These are phyloP conservation scores for Diglossa cyanea DNA, from an alignment of 2,797 vertebrate genomes.

Conservation along the genomic window DNA sequence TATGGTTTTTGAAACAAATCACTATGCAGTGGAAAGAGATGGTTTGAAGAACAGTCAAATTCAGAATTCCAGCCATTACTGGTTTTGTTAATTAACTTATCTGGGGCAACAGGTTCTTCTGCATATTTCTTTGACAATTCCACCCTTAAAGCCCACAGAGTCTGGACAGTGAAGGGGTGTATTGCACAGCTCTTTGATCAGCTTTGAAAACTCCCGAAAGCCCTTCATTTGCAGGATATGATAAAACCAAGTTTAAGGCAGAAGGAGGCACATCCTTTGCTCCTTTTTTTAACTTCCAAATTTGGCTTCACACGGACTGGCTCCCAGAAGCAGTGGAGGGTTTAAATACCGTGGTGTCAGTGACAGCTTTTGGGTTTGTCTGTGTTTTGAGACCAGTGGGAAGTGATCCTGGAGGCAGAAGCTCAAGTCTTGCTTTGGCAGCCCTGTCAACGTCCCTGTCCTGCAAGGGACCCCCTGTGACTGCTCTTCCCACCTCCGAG, in stretches of 20 bases:
- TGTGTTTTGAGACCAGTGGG: neutral
- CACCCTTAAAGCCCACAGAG: neutral
- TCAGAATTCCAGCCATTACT: neutral
- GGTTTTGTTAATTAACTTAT: conserved; percentile 36
- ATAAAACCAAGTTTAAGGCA: neutral
- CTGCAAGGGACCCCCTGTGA: neutral
- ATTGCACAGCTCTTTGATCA: conserved; percentile 9
- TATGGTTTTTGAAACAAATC: neutral
- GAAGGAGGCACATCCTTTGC: neutral
- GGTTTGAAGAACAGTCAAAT: neutral
- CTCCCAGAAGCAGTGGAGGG: neutral
- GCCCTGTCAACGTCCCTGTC: neutral
- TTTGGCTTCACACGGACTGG: neutral
- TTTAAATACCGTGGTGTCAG: neutral
- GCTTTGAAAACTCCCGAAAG: neutral
- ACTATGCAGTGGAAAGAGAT: neutral
- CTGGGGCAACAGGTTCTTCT: conserved; percentile 46
- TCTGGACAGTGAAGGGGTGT: neutral
- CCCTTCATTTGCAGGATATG: neutral
- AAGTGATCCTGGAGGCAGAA: neutral
- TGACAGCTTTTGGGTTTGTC: rapidly evolving
- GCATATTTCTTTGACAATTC: conserved; percentile 16
- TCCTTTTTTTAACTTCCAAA: neutral
- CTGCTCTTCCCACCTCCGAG: neutral
- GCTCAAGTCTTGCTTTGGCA: neutral